Evolutionary conservation across 2,113 vertebrate species (phyloP), one percentile per base, ranked within the genome.

Genomic region (Cephalopholis sonnerati): DNA sequence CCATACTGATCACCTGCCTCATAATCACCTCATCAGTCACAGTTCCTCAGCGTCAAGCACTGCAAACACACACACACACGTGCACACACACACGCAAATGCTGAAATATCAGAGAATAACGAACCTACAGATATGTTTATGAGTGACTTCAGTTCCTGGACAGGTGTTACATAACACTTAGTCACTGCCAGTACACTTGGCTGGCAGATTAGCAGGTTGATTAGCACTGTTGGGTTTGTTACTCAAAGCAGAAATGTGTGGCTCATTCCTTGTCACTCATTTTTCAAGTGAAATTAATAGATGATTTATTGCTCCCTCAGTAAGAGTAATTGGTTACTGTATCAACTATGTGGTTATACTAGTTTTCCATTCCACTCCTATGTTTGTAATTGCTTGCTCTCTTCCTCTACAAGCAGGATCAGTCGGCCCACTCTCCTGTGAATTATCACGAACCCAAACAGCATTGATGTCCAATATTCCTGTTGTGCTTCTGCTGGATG

Each of bases 1-100:
- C 85, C 85, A 83, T 68, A 68, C 75, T 69, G 81, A 87, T 84
- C 73, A 71, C 76, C 78, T 70, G 59, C 69, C 41, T 79, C 69
- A 81, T 81, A 79, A 85, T 88, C 66, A 82, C 63, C 71, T 81
- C 71, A 89, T 91, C 79, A 88, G 81, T 89, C 87, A 87, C 57
- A 85, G 67, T 67, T 55, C 27, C 69, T 65, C 27, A 54, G 55
- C 20, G 12, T 66, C 65, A 69, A 50, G 85, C 10, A 39, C 17
- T 57, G 11, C n/a, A 44, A 12, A 39, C 54, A 58, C 29, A 69
- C 36, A 29, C 32, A 65, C 54, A 55, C 65, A 81, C 50, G 46
- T 12, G 25, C 59, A 41, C 68, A 62, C 27, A 48, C 27, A 73
- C 62, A 46, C 72, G 72, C 8, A 48, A 13, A 63, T 11, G 7